Conservation (phyloP, 2,797 vertebrate species). For the Emys orbicularis region DNA sequence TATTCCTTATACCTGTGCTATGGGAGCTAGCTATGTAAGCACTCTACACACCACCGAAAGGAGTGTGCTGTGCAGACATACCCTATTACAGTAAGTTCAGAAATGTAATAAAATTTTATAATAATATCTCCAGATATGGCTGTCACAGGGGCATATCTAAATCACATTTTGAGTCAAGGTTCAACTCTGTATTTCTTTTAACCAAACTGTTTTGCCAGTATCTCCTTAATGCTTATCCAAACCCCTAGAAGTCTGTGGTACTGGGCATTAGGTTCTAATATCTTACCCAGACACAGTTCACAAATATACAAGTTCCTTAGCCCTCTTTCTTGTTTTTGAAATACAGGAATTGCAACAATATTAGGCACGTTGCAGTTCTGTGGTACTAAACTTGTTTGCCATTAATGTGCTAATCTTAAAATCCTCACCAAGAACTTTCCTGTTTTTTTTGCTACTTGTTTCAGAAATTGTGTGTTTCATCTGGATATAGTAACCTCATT, state of each 20-base stretch:
- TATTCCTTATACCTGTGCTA: no score
- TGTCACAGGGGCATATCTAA: neutral
- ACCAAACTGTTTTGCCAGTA: neutral
- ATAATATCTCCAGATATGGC: neutral
- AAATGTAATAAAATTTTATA: no score
- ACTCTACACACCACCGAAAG: no score
- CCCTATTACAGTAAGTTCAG: no score
- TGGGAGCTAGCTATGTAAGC: no score
- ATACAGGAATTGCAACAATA: neutral
- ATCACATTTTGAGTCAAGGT: neutral
- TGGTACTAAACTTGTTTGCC: neutral
- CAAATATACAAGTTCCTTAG: neutral
- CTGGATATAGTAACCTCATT: neutral
- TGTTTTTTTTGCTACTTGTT: neutral
- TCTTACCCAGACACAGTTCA: neutral
- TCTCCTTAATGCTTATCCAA: neutral
- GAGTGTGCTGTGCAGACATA: no score
- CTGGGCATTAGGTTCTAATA: neutral
- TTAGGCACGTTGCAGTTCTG: neutral
- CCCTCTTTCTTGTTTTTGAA: neutral
- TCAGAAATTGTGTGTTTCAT: neutral
- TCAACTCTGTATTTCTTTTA: conserved; percentile 14
- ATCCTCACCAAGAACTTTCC: neutral
- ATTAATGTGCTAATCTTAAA: neutral
- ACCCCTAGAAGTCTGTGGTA: neutral